A percentile compares a stretch with the other conserved stretches of the same genome.
phyloP scores from a whole-genome alignment of 1,140 invertebrate species.

The Tetragnatha versicolor region DNA sequence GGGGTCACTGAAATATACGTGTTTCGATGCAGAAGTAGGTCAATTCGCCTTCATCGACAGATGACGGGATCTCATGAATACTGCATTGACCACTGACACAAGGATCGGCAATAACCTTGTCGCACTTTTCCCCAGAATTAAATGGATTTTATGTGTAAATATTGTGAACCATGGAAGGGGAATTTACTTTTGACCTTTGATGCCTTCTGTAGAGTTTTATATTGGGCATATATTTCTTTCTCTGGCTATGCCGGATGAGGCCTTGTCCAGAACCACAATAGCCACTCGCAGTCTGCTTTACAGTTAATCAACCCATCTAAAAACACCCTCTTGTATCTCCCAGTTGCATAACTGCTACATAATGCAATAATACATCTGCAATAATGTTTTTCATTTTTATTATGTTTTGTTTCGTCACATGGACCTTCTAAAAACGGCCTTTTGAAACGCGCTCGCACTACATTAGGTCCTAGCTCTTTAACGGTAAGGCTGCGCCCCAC shows the following conservation, averaged over 20 bases:
- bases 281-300: no score
- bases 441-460: no score
- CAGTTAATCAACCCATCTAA: no score
- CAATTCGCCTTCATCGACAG: conserved; percentile 25
- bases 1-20: conserved; percentile 38
- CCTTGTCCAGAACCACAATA: no score
- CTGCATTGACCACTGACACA: conserved; percentile 29
- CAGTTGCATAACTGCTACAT: no score
- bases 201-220: neutral
- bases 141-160: conserved; percentile 42
- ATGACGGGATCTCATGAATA: conserved; percentile 43
- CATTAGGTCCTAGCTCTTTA: no score
- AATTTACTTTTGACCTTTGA: conserved; percentile 27
- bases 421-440: no score
- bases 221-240: neutral
- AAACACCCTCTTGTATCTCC: no score
- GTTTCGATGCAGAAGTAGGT: conserved; percentile 23
- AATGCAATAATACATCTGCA: no score
- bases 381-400: no score
- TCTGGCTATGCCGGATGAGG: neutral
- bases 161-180: conserved; percentile 2
- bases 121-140: conserved; percentile 15
- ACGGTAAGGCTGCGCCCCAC: no score
- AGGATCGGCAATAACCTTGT: conserved; percentile 31
- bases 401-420: no score